Evolutionary conservation across 2,113 vertebrate genomes (phyloP).

Genomic region (Arizona elegans): DNA sequence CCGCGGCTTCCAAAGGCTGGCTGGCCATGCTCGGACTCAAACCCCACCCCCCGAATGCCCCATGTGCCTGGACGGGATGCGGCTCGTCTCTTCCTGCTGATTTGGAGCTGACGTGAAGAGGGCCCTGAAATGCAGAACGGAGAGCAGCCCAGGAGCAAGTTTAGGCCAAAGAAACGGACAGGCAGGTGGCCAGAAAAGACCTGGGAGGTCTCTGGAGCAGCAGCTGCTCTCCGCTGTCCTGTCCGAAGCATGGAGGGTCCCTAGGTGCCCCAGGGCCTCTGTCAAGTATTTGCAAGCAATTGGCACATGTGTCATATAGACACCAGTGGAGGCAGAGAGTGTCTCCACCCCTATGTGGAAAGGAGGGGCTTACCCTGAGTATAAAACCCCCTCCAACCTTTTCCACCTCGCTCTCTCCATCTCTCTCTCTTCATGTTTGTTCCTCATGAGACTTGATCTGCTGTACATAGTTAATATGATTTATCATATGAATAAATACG

Average conservation of each 20-base stretch:
- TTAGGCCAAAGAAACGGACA: background rate
- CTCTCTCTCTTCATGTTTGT: too few species aligned
- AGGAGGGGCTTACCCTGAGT: too few species aligned
- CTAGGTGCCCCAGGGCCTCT: background rate
- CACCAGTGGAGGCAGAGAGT: too few species aligned
- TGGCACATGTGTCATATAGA: too few species aligned
- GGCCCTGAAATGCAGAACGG: background rate
- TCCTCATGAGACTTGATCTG: too few species aligned
- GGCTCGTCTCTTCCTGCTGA: background rate
- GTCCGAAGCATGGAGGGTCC: background rate
- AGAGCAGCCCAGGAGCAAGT: background rate
- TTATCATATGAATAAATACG: too few species aligned
- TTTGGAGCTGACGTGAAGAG: background rate
- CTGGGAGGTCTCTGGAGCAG: too few species aligned
- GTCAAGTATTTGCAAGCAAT: too few species aligned
- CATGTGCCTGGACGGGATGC: background rate
- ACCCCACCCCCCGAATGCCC: fast-evolving
- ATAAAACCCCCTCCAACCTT: too few species aligned
- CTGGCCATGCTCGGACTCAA: background rate
- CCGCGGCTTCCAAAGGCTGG: background rate
- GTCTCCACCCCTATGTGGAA: too few species aligned
- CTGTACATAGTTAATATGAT: too few species aligned
- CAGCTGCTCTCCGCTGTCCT: background rate
- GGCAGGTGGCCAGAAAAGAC: background rate
- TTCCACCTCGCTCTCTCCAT: too few species aligned